Base-by-base conservation (phyloP, 2,113 vertebrate genomes). In the Brachyistius frenatus region DNA sequence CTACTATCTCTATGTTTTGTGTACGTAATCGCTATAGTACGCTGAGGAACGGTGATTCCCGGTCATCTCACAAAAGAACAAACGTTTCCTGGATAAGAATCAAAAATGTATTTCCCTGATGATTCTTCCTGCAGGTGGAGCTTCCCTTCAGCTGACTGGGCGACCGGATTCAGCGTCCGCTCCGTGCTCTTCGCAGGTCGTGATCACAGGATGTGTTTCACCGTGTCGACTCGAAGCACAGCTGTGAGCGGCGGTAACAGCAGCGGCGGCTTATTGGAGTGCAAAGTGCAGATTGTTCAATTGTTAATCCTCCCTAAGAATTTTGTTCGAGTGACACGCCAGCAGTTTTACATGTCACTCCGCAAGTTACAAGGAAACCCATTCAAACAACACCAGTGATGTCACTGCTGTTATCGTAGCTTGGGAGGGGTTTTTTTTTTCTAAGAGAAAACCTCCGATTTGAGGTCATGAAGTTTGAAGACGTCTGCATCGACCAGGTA, bases 61-160 rank as follows among this genome's bases (percentile, higher is more conserved):
- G 35, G 50, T 67, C 58, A 32, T 32, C 11, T 68, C 58, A 60
- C 23, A 37, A 13, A 23, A 65, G 14, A 50, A 15, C 10, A 76
- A 55, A 32, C 2, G 0, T 39, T 56, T 62, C 56, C 54, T 75
- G 31, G 23, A 23, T 23, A 23, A 55, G 50, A 54, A 32, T 58
- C 41, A 76, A 68, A 44, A 41, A 39, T 7, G 15, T 57, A 10
- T 64, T 7, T 60, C 53, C 23, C 13, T 0, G 0, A 23, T 63
- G 32, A 58, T 73, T 64, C 16, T 50, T 69, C 44, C 57, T 15
- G 3, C 71, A 61, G 67, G n/a, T 33, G 56, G 47, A 65, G 56
- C 49, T 46, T 50, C 14, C 0, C 8, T 62, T 39, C 7, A 23
- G 37, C 57, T 63, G 41, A 49, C 32, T 53, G 35, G 15, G 31